These are phyloP conservation scores for Gila orcuttii DNA, from an alignment of 2,113 vertebrate genomes.

Conservation along the genomic window DNA sequence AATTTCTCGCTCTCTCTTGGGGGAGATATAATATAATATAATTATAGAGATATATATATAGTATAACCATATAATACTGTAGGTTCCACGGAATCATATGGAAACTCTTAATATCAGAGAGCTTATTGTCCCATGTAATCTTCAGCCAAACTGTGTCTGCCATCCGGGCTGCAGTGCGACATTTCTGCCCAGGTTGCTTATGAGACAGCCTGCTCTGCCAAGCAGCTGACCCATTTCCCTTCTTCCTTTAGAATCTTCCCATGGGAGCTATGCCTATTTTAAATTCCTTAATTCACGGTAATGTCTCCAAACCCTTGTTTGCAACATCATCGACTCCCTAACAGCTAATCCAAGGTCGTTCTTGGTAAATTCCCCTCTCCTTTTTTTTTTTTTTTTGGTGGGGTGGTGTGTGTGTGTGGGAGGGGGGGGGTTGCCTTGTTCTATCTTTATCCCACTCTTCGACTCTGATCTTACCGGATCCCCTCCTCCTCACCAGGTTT, in stretches of 20 bases:
- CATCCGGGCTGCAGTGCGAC: slow-evolving; percentile 50
- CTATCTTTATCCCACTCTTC: background rate
- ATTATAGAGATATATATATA: too few relatives aligned
- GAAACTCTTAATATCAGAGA: slow-evolving; percentile 37
- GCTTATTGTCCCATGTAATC: slow-evolving; percentile 66
- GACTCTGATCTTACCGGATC: background rate
- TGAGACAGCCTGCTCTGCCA: slow-evolving; percentile 51
- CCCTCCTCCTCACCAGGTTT: slow-evolving; percentile 47
- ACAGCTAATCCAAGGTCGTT: background rate
- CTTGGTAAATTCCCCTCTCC: background rate
- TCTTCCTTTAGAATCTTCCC: slow-evolving; percentile 31
- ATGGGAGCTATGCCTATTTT: slow-evolving; percentile 20
- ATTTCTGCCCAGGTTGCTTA: slow-evolving; percentile 52
- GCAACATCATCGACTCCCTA: background rate
- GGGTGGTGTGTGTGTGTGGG: background rate
- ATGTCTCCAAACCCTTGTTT: background rate
- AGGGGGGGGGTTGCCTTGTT: background rate
- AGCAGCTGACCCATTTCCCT: slow-evolving; percentile 61
- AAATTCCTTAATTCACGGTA: slow-evolving; percentile 13
- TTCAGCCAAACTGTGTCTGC: slow-evolving; percentile 59
- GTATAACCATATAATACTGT: too few relatives aligned
- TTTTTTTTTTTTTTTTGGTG: background rate
- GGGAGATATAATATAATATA: too few relatives aligned
- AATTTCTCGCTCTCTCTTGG: too few relatives aligned
- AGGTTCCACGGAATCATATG: background rate